Evolutionary conservation across 2,888 invertebrate species (phyloP).

Genomic region (Amiota mariae): DNA sequence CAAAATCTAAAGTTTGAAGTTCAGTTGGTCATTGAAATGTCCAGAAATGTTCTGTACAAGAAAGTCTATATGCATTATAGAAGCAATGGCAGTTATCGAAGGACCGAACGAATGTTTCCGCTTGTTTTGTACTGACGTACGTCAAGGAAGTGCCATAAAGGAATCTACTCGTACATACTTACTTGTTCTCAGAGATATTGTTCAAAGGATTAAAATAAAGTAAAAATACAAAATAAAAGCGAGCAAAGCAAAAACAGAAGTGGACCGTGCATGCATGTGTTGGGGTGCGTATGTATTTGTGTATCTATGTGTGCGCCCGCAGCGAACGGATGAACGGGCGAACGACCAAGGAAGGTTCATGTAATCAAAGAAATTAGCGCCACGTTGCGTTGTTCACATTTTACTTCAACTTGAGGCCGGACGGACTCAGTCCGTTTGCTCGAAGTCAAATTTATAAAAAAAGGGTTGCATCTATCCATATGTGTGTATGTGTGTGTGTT

Average conservation of each 20-base stretch:
- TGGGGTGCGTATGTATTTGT: conserved; percentile 9
- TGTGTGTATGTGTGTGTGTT: too few relatives aligned
- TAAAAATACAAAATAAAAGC: background rate
- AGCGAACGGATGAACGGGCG: conserved; percentile 32
- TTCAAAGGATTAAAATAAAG: conserved; percentile 53
- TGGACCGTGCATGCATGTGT: conserved; percentile 10
- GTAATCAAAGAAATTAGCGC: conserved; percentile 66
- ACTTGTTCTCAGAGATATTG: conserved; percentile 15
- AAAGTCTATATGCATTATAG: background rate
- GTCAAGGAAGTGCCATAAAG: conserved; percentile 51
- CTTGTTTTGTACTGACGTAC: conserved; percentile 27
- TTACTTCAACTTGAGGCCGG: conserved; percentile 36
- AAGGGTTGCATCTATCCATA: background rate
- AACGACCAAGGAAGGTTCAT: conserved; percentile 33
- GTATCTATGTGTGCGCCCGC: conserved; percentile 35
- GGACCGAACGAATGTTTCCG: conserved; percentile 19
- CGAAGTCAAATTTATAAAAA: background rate
- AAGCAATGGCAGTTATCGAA: background rate
- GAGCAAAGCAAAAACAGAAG: background rate
- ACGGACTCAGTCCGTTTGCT: conserved; percentile 50
- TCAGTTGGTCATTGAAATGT: conserved; percentile 66
- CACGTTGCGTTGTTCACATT: conserved; percentile 52
- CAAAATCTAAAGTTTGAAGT: conserved; percentile 62
- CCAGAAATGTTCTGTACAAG: conserved; percentile 16
- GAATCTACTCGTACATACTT: conserved; percentile 35